Conservation (phyloP, 1,140 invertebrate genomes). For the Orchesella cincta region DNA sequence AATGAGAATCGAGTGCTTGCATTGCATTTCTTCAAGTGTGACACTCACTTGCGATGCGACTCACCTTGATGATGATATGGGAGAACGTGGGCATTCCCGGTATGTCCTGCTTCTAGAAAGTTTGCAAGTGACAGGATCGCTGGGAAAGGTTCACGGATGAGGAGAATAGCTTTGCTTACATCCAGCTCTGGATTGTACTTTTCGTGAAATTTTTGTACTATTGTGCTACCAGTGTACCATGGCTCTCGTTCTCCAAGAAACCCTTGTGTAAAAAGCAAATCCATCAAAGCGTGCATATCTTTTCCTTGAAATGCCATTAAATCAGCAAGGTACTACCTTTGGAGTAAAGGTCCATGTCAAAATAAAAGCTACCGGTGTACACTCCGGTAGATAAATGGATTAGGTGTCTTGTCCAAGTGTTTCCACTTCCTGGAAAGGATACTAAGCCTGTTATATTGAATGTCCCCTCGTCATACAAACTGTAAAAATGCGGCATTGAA, state of each 20-base stretch:
- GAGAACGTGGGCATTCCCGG: slow-evolving; percentile 46
- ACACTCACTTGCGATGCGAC: not conserved
- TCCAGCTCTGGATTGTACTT: slow-evolving; percentile 36
- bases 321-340: slow-evolving; percentile 45
- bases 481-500: too few relatives aligned
- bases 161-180: slow-evolving; percentile 52
- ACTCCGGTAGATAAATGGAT: slow-evolving; percentile 54
- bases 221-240: slow-evolving; percentile 52
- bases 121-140: slow-evolving; percentile 56
- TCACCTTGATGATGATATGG: not conserved
- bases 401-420: slow-evolving; percentile 55
- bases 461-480: slow-evolving; percentile 32
- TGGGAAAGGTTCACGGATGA: slow-evolving; percentile 56
- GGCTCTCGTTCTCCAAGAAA: slow-evolving; percentile 53
- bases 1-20: slow-evolving; percentile 2
- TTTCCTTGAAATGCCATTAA: not conserved
- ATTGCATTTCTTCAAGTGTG: not conserved
- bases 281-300: not conserved
- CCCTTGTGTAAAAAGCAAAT: slow-evolving; percentile 45
- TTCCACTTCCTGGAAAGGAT: slow-evolving; percentile 55
- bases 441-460: slow-evolving; percentile 51
- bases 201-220: slow-evolving; percentile 55
- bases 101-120: slow-evolving; percentile 55
- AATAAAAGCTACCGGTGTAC: slow-evolving; percentile 55
- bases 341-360: slow-evolving; percentile 48